A percentile compares a stretch with the other conserved stretches of the same genome.
phyloP scores from a whole-genome alignment of 2,888 invertebrate species.

The Arctia plantaginis region DNA sequence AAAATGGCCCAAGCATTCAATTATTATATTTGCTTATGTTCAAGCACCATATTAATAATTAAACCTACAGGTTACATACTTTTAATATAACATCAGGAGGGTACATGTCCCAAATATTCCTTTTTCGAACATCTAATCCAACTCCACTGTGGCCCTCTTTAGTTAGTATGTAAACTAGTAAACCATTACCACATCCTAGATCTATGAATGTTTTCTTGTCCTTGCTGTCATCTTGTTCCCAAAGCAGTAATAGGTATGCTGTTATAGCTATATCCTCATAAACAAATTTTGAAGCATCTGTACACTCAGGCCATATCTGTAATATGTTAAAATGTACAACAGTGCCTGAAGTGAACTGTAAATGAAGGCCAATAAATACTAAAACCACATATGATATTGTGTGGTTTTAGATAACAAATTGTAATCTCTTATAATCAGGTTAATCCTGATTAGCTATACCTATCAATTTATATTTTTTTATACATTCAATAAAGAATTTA shows the following conservation, averaged over 20 bases:
- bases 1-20: constrained; percentile 51
- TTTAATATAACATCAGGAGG: constrained; percentile 88
- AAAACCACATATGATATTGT: background rate
- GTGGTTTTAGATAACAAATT: background rate
- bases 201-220: constrained; percentile 92
- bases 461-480: background rate
- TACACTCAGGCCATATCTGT: constrained; percentile 96
- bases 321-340: background rate
- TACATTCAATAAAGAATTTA: background rate
- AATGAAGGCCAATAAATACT: background rate
- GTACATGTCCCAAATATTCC: constrained; percentile 96
- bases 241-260: constrained; percentile 93
- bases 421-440: constrained; percentile 1
- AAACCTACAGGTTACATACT: constrained; percentile 71
- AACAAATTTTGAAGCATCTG: constrained; percentile 97
- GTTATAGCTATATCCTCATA: constrained; percentile 99
- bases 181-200: constrained; percentile 98
- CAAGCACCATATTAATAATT: background rate
- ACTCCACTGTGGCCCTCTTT: constrained; percentile 93
- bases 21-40: background rate
- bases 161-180: constrained; percentile 94
- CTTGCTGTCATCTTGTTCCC: constrained; percentile 87
- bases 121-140: constrained; percentile 93
- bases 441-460: constrained; percentile 5
- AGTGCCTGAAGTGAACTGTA: too few species aligned